Percentiles rank a stretch among this genome's conserved stretches.
Evolutionary conservation across 30 jellyfish, hydroid and myxozoan genomes (phyloP).

Genomic region (Aurelia coerulea): DNA sequence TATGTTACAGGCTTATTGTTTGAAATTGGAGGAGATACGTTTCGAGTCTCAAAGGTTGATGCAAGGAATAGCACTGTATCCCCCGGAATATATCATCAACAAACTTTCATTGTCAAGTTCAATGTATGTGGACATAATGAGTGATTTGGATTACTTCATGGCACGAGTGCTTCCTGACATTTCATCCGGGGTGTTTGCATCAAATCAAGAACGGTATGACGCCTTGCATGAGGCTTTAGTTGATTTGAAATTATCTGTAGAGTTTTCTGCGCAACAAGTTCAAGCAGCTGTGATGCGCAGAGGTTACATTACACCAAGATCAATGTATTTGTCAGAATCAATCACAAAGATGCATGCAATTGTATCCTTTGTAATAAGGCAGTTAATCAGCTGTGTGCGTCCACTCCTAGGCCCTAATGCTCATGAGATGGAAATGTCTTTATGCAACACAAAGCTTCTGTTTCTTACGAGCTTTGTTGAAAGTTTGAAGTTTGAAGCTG

Average conservation of each 20-base stretch:
- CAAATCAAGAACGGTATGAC: neutral
- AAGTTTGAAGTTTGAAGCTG: neutral
- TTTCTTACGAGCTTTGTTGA: conserved; percentile 2
- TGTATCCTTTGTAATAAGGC: neutral
- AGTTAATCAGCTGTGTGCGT: neutral
- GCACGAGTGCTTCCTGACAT: neutral
- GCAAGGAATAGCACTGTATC: neutral
- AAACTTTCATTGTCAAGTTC: neutral
- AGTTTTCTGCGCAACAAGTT: neutral
- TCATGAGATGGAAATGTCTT: neutral
- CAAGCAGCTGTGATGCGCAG: neutral
- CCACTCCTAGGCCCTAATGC: neutral
- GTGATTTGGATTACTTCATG: neutral
- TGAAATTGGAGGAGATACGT: neutral
- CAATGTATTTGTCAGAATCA: neutral
- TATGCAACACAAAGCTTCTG: neutral
- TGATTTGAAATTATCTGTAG: neutral
- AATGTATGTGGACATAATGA: neutral
- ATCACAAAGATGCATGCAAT: neutral
- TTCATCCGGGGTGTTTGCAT: neutral
- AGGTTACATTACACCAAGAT: neutral
- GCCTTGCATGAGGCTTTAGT: neutral
- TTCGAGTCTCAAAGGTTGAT: conserved; percentile 4
- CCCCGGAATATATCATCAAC: neutral
- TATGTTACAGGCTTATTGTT: conserved; percentile 1